Base-by-base conservation (phyloP, 2,888 invertebrate genomes). In the Drosophila emarginata region DNA sequence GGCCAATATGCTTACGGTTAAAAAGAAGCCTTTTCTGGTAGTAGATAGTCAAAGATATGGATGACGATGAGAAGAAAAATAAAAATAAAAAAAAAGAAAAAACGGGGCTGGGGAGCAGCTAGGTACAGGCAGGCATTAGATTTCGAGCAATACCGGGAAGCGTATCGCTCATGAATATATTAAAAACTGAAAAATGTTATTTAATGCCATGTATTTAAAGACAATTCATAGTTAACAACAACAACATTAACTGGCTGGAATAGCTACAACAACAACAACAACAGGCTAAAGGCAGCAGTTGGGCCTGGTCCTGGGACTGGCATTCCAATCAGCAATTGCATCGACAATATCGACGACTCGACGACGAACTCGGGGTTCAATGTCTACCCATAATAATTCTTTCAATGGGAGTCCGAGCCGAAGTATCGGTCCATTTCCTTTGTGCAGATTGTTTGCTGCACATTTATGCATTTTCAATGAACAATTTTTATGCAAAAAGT, bases 381-480 rank as follows among this genome's bases (percentile, higher is more conserved):
- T 80, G 85, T 80, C 74, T 74, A 70, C 71, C 85, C 86, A 85
- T 82, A 83, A 83, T 83, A 83, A 83, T 83, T 83, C 82, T 80
- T 85, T 68, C 67, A 71, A 75, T 71, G 67, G 52, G 26, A 37
- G 50, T 28, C 37, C 37, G 52, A 52, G 9, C 51, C 15, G 58
- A n/a, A 26, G 52, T 36, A 54, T 51, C 59, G 67, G 59, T 21
- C 45, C 79, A 74, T 78, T 76, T 80, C 80, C 77, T 85, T 85
- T 82, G 80, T 85, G 75, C 82, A 74, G 84, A 86, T 76, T 84
- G 45, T 45, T 45, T 45, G 45, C 45, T 45, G 87, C 88, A 82
- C 87, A 84, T 84, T 84, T 88, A 85, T 85, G 84, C 84, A 85
- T 85, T 85, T 88, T 85, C 88, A 85, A 85, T 85, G 84, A 85